Evolutionary conservation across 2,888 invertebrate species (phyloP), one percentile per base, ranked within the genome.

Genomic region (Drosophila pseudotalamancana): DNA sequence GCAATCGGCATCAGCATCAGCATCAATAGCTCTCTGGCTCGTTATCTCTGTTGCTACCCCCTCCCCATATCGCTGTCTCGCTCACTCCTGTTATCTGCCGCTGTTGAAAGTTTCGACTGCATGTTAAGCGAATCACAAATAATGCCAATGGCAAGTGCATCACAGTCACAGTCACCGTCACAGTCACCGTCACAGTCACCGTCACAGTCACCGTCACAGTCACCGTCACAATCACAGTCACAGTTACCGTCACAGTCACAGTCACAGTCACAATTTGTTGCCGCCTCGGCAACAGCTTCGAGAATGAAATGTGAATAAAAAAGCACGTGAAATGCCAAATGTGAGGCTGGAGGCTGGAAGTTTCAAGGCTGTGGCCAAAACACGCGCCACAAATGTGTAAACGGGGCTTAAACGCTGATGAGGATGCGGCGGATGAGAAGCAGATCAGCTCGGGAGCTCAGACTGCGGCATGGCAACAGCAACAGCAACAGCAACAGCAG

Each of bases 281-380:
- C 14, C 14, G 9, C 11, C 11, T 9, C 12, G 14, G 27, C 43
- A 45, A 50, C 27, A 65, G 49, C 50, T 49, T 29, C 11, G 25
- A 25, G 14, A 25, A 25, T 14, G 14, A 11, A 14, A 14, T 37
- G 3, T 37, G 14, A n/a, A 40, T 9, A n/a, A 27, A 34, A 48
- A 27, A 35, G 9, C 42, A 31, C 46, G 21, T 32, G 55, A 77
- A 77, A 77, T 77, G 74, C 65, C 70, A 77, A 77, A 77, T 68
- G 78, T 64, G 59, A 56, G 9, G 50, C 57, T 42, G 43, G 18
- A 18, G 4, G 6, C 25, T 25, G 25, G 25, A 39, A 27, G 25
- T 55, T 56, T 62, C 76, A 78, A 78, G 75, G 75, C 69, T 48
- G 12, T 35, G 34, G 18, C 48, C 48, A 35, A 48, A 48, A 32